Conservation (phyloP, 1,140 invertebrate genomes). For the Pemphigus obesinymphae region DNA sequence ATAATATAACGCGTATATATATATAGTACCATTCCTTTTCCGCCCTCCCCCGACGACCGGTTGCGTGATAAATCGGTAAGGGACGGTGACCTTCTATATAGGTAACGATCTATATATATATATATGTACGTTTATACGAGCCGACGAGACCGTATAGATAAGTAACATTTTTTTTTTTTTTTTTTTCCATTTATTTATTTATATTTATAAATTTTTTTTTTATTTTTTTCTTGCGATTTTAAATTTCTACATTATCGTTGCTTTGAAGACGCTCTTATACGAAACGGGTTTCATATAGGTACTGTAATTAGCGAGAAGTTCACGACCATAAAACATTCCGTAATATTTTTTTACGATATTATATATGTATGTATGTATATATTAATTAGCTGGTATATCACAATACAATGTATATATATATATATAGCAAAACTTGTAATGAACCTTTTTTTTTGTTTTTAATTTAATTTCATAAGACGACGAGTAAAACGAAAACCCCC, state of each 20-base stretch:
- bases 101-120: too few relatives aligned
- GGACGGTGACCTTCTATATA: neutral
- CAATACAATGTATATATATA: neutral
- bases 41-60: neutral
- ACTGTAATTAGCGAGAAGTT: neutral
- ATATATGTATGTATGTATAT: too few relatives aligned
- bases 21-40: neutral
- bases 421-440: neutral
- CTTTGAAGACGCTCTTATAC: conserved; percentile 1
- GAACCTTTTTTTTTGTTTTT: neutral
- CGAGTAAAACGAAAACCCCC: neutral
- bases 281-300: neutral
- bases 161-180: conserved; percentile 9
- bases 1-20: too few relatives aligned
- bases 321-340: neutral
- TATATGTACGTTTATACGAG: too few relatives aligned
- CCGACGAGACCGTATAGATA: neutral
- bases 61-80: conserved; percentile 9
- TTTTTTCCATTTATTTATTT: too few relatives aligned
- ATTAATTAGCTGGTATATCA: too few relatives aligned
- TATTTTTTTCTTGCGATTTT: neutral
- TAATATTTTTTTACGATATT: neutral
- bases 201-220: too few relatives aligned
- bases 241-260: neutral
- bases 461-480: neutral